Base-by-base conservation (phyloP, 2,888 invertebrate species). In the Pachydiplax longipennis region DNA sequence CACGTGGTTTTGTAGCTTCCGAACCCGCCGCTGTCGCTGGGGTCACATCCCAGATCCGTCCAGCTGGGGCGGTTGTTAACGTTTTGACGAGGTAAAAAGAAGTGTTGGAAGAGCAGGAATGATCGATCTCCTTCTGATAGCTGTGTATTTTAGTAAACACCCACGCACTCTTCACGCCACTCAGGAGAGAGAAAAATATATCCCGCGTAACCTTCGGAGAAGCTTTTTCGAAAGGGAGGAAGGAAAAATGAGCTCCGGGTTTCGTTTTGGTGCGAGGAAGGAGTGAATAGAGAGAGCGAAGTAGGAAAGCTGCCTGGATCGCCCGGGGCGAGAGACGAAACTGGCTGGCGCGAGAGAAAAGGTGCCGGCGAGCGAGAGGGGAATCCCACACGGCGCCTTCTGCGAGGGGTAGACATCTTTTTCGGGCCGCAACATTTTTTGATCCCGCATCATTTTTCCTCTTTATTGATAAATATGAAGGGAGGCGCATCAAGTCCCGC, bases 321-420 rank as follows among this genome's bases (percentile, higher is more conserved):
- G 58, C 35, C 83, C 83, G 58, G 82, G 83, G 83, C 83, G 58
- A 58, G 83, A 83, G 83, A 83, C 58, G 83, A 35, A 31, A 83
- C 87, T 65, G 73, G n/a, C 87, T 37, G 61, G 61, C 61, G 40
- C 58, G 87, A 53, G 35, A 65, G 22, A 65, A 31, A 31, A 73
- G 73, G 73, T 73, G 73, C 73, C 65, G 65, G 73, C 31, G 22
- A 31, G 31, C 3, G 13, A 31, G 73, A 73, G 73, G 73, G 73
- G 73, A 73, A 73, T 73, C 73, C 73, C 73, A 31, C 31, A 31
- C 73, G 25, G n/a, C 65, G 65, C 12, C 8, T 10, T 10, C 48
- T 1, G 3, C 53, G 53, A 53, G 53, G 53, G 53, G 53, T 53
- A 48, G 48, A 48, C 48, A 53, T 53, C 53, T 53, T 53, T 53